These are phyloP conservation scores for Struthio camelus DNA, from an alignment of 2,113 vertebrate species.

Conservation along the genomic window DNA sequence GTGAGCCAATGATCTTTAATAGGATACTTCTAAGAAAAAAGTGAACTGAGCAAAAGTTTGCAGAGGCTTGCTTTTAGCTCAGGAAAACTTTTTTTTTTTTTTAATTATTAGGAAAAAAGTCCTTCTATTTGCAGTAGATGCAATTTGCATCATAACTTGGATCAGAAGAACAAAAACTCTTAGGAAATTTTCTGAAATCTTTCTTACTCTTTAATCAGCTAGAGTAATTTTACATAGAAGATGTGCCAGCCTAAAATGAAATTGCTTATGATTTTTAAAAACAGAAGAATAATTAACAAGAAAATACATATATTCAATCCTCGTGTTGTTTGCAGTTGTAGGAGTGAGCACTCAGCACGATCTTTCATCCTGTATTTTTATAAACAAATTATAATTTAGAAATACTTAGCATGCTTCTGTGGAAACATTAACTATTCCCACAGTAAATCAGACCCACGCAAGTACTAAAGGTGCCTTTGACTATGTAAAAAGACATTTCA, in stretches of 20 bases:
- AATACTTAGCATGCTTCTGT: background rate
- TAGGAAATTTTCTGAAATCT: background rate
- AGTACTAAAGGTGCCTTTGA: background rate
- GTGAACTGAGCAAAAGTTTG: background rate
- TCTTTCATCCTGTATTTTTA: background rate
- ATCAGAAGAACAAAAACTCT: background rate
- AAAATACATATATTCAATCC: background rate
- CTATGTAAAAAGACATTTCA: background rate
- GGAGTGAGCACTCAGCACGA: background rate
- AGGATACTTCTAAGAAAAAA: background rate
- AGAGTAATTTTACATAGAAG: background rate
- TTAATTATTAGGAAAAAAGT: background rate
- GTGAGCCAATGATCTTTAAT: background rate
- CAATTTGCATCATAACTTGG: background rate
- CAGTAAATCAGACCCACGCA: accelerated
- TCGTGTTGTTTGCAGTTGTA: background rate
- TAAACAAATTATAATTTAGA: background rate
- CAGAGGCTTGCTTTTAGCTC: background rate
- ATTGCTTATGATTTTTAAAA: background rate
- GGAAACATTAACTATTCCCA: background rate
- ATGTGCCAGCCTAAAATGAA: background rate
- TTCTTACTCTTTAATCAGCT: background rate
- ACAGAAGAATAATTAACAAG: background rate
- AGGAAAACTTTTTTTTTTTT: background rate
- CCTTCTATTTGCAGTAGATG: background rate